A percentile compares a stretch with the other conserved stretches of the same genome.
Evolutionary conservation across 1,140 invertebrate genomes (phyloP).

Genomic region (Papilio machaon): DNA sequence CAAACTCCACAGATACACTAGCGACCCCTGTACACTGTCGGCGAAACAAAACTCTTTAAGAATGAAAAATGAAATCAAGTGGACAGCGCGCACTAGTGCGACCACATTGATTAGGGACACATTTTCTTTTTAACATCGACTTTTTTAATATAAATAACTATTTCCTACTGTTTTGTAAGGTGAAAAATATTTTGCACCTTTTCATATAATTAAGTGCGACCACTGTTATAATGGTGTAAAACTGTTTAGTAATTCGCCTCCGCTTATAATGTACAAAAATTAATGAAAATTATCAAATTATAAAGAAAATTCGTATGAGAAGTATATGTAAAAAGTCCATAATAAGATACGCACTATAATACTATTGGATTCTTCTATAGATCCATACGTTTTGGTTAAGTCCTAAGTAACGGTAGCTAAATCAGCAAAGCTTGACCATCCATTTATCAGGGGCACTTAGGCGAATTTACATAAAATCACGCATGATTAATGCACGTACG

Average conservation of each 20-base stretch:
- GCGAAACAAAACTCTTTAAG: slow-evolving; percentile 75
- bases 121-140: neutral
- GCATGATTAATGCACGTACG: slow-evolving; percentile 75
- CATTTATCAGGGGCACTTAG: slow-evolving; percentile 78
- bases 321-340: neutral
- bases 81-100: slow-evolving; percentile 55
- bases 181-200: neutral
- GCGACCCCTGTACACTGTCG: slow-evolving; percentile 63
- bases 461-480: slow-evolving; percentile 79
- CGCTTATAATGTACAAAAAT: no score
- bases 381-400: slow-evolving; percentile 39
- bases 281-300: no score
- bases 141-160: neutral
- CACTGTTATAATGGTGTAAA: no score
- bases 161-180: neutral
- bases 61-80: slow-evolving; percentile 81
- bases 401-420: slow-evolving; percentile 45
- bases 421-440: slow-evolving; percentile 64
- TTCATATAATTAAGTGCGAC: no score
- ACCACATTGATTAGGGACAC: slow-evolving; percentile 51
- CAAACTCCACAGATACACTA: slow-evolving; percentile 70
- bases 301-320: neutral
- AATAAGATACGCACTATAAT: neutral
- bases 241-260: no score
- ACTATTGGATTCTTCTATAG: neutral